Evolutionary conservation across 2,888 invertebrate genomes (phyloP).

Genomic region (Troides oblongomaculatus): DNA sequence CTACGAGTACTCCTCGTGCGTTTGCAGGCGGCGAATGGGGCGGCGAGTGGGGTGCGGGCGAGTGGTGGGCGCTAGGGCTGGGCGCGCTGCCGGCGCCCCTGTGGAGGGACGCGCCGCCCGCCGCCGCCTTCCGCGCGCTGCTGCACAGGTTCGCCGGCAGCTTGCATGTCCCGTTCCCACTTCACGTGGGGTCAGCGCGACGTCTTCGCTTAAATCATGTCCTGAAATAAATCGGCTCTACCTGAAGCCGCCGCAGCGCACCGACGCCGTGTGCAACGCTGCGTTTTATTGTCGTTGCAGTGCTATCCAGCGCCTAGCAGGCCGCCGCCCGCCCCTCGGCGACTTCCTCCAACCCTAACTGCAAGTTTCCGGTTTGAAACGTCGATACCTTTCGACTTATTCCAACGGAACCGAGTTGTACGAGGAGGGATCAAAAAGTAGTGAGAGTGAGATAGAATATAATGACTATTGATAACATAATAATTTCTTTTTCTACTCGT

Average conservation of each 20-base stretch:
- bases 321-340: no score
- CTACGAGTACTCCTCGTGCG: background rate
- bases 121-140: constrained; percentile 66
- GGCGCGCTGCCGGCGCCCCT: constrained; percentile 53
- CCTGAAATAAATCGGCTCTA: background rate
- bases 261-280: background rate
- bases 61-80: constrained; percentile 67
- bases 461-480: no score
- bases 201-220: no score
- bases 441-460: no score
- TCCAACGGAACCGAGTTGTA: no score
- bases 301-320: no score
- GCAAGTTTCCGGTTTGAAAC: background rate
- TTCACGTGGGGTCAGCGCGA: no score
- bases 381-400: no score
- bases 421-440: no score
- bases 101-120: constrained; percentile 68
- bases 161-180: background rate
- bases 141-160: constrained; percentile 55
- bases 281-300: background rate
- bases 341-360: background rate
- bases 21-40: constrained; percentile 58
- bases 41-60: constrained; percentile 43
- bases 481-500: no score
- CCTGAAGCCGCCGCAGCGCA: background rate